These are phyloP conservation scores for Lepeophtheirus nordmannii DNA, from an alignment of 2,888 invertebrate species.

Conservation along the genomic window DNA sequence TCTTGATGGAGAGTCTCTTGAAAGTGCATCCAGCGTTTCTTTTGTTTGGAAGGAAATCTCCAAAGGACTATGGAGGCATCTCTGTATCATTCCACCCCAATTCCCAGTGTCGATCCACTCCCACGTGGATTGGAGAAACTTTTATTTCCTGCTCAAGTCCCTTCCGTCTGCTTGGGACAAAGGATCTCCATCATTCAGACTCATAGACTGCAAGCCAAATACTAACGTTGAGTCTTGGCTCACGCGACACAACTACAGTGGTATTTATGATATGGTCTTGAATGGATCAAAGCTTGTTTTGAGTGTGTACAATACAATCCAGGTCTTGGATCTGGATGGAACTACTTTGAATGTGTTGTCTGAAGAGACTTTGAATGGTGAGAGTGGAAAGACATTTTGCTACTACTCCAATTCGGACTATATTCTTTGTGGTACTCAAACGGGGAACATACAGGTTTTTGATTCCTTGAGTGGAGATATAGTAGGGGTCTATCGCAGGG, in stretches of 20 bases:
- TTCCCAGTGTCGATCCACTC: not conserved
- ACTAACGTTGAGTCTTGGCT: not conserved
- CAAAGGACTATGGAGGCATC: not conserved
- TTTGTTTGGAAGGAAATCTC: not conserved
- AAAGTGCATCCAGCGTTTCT: not conserved
- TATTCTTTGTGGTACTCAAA: not conserved
- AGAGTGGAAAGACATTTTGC: not conserved
- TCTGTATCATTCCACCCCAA: not conserved
- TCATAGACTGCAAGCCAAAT: not conserved
- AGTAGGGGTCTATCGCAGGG: not conserved
- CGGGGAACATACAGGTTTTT: not conserved
- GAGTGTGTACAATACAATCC: not conserved
- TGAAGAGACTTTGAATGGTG: not conserved
- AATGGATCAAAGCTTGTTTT: not conserved
- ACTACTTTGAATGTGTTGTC: not conserved
- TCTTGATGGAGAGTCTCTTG: constrained; percentile 5
- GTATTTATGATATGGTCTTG: not conserved
- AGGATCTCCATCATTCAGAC: not conserved
- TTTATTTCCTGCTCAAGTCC: not conserved
- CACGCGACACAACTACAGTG: not conserved
- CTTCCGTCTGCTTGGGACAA: not conserved
- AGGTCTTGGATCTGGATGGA: not conserved
- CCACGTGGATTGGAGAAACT: not conserved
- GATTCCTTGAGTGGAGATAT: not conserved
- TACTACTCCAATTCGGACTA: not conserved